phyloP scores from a whole-genome alignment of 2,797 vertebrate species.

The Scomberomorus guttatus region DNA sequence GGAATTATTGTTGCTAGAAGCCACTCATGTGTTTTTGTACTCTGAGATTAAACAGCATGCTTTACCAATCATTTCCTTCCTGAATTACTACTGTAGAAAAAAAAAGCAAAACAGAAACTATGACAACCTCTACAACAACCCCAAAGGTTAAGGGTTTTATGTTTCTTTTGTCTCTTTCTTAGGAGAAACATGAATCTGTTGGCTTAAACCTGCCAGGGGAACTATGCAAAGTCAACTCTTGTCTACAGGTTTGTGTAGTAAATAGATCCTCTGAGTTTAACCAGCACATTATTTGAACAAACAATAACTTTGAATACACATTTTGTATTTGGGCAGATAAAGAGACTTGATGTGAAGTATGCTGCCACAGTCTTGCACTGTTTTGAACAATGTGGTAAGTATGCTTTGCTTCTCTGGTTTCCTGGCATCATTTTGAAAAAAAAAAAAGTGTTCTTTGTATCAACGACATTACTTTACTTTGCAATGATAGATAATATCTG shows the following conservation, averaged over 20 bases:
- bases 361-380: slow-evolving; percentile 71
- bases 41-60: not conserved
- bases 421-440: slow-evolving; percentile 17
- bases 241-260: slow-evolving; percentile 62
- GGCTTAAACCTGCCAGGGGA: slow-evolving; percentile 51
- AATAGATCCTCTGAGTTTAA: not conserved
- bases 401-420: not conserved
- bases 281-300: not conserved
- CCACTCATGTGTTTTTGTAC: not conserved
- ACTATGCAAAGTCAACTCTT: slow-evolving; percentile 59
- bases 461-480: not conserved
- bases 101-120: slow-evolving; percentile 10
- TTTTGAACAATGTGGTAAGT: slow-evolving; percentile 76
- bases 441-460: not conserved
- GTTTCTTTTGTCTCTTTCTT: slow-evolving; percentile 13
- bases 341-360: slow-evolving; percentile 74
- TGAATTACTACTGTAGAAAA: not conserved
- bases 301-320: not conserved
- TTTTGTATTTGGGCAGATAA: slow-evolving; percentile 71
- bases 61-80: not conserved
- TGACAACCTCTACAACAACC: not conserved
- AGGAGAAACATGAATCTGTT: slow-evolving; percentile 70
- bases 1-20: not conserved
- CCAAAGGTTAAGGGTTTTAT: accelerated
- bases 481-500: not conserved